Conservation (phyloP, 2,888 invertebrate species). For the Lasioglossum calceatum region DNA sequence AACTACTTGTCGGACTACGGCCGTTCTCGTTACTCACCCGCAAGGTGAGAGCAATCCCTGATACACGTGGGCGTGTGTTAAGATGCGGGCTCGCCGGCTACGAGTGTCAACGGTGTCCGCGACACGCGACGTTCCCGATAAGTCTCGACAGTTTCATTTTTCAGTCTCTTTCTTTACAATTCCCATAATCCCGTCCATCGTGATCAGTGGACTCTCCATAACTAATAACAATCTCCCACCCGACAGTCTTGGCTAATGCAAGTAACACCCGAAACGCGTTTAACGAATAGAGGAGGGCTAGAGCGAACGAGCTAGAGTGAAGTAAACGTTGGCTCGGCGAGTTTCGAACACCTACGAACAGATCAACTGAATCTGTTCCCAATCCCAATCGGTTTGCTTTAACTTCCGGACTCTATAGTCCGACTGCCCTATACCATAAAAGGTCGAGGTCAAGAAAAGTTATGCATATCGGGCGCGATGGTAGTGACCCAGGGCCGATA, state of each 20-base stretch:
- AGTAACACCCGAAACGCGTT: not conserved
- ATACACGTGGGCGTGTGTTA: slow-evolving; percentile 11
- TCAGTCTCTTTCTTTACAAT: not conserved
- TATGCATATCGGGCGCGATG: not conserved
- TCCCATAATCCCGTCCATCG: not conserved
- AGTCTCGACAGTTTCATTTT: slow-evolving; percentile 19
- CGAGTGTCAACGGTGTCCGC: slow-evolving; percentile 10
- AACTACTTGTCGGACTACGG: slow-evolving; percentile 71
- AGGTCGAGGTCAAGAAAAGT: not conserved
- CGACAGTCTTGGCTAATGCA: slow-evolving; percentile 13
- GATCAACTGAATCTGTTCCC: not conserved
- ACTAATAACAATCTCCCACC: not conserved
- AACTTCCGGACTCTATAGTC: not conserved
- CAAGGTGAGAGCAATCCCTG: slow-evolving; percentile 72
- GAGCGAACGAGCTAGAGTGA: not conserved
- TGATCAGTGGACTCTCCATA: not conserved
- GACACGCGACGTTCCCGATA: slow-evolving; percentile 20
- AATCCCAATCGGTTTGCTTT: not conserved
- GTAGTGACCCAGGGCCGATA: not conserved
- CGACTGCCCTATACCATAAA: not conserved
- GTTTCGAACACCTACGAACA: not conserved
- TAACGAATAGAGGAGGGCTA: not conserved
- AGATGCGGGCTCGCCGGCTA: slow-evolving; percentile 10
- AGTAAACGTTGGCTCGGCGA: not conserved
- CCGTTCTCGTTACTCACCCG: slow-evolving; percentile 73